Evolutionary conservation across 2,797 vertebrate species (phyloP).

Genomic region (Pelodytes ibericus): DNA sequence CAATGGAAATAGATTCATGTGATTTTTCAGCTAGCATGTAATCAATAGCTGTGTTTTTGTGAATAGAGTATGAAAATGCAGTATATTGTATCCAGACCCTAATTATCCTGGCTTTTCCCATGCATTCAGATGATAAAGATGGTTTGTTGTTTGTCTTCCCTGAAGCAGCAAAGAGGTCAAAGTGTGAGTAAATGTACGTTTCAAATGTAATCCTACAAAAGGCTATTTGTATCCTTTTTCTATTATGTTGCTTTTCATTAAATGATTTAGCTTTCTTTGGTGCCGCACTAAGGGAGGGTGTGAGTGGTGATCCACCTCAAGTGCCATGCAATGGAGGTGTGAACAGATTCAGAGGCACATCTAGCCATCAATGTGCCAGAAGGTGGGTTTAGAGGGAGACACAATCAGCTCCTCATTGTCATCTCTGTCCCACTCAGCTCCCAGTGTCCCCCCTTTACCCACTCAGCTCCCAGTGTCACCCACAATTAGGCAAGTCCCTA

Average conservation of each 20-base stretch:
- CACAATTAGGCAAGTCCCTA: too few species aligned
- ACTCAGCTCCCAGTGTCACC: too few species aligned
- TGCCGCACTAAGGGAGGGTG: too few species aligned
- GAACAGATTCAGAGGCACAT: too few species aligned
- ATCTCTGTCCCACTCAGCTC: too few species aligned
- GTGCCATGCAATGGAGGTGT: too few species aligned
- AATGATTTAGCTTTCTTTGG: background rate
- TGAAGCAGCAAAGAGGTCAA: background rate
- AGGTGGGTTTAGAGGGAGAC: too few species aligned
- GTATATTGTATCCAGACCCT: background rate
- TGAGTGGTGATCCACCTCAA: too few species aligned
- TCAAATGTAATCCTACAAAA: too few species aligned
- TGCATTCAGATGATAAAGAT: background rate
- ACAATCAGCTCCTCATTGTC: too few species aligned
- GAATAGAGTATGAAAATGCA: background rate
- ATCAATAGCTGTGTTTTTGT: conserved; percentile 1
- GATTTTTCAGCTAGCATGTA: background rate
- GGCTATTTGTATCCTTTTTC: background rate
- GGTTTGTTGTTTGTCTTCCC: background rate
- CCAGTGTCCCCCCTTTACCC: too few species aligned
- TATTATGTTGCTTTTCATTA: background rate
- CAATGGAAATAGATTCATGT: background rate
- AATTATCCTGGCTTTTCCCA: background rate
- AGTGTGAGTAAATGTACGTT: background rate
- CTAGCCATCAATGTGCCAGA: too few species aligned